phyloP scores from a whole-genome alignment of 2,888 invertebrate genomes.

The Tachina fera region DNA sequence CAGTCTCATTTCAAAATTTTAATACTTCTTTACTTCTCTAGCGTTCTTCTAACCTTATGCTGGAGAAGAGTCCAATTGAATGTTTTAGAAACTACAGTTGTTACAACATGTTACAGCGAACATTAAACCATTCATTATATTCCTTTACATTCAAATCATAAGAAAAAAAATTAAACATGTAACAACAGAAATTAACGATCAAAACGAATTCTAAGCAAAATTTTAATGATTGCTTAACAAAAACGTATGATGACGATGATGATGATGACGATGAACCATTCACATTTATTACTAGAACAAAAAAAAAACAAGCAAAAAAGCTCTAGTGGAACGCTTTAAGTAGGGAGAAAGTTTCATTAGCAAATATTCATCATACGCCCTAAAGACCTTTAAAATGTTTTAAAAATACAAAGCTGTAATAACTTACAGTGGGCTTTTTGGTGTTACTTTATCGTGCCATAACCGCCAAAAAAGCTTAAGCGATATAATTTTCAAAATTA shows the following conservation, averaged over 20 bases:
- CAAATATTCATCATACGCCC: conserved; percentile 55
- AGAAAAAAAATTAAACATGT: conserved; percentile 14
- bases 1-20: neutral
- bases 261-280: too few species aligned
- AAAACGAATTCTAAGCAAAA: conserved; percentile 5
- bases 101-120: conserved; percentile 17
- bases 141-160: conserved; percentile 1
- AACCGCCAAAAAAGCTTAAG: too few species aligned
- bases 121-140: conserved; percentile 27
- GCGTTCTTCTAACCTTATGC: neutral
- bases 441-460: too few species aligned
- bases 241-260: conserved; percentile 30
- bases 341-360: conserved; percentile 13
- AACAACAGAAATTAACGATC: conserved; percentile 2
- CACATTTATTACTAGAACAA: conserved; percentile 22
- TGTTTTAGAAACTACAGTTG: conserved; percentile 14
- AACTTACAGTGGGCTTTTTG: too few species aligned
- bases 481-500: too few species aligned
- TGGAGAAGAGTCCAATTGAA: neutral
- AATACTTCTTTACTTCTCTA: conserved; percentile 4
- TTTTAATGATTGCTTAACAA: conserved; percentile 48
- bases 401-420: neutral
- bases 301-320: neutral
- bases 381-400: neutral
- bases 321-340: neutral